Evolutionary conservation across 2,113 vertebrate genomes (phyloP).

Genomic region (Dryoscopus gambensis): DNA sequence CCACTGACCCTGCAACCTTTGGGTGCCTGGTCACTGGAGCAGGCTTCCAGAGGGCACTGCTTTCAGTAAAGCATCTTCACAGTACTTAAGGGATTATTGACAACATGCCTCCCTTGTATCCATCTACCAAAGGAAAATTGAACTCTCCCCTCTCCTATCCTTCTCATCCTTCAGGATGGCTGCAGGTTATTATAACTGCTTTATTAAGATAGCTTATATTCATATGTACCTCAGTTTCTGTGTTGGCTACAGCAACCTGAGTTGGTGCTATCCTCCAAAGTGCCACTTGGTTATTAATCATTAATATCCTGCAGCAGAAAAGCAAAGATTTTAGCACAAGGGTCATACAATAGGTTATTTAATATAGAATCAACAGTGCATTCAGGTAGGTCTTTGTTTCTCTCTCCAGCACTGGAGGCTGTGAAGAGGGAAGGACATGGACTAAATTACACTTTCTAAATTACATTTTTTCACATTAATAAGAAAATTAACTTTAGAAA

Average conservation of each 20-base stretch:
- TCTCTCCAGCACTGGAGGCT: not conserved
- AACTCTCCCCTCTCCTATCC: not conserved
- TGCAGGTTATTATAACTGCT: not conserved
- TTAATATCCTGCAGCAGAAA: not conserved
- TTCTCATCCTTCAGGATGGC: not conserved
- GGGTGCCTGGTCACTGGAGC: not conserved
- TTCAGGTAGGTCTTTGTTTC: not conserved
- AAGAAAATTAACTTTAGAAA: not conserved
- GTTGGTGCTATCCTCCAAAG: not conserved
- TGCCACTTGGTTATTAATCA: not conserved
- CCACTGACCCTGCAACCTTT: not conserved
- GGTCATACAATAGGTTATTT: not conserved
- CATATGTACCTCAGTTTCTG: accelerated
- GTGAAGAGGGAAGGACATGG: not conserved
- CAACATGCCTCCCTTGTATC: not conserved
- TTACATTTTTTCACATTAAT: not conserved
- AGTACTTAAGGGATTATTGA: not conserved
- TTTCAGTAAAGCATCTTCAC: not conserved
- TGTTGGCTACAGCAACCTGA: not conserved
- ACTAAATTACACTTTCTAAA: not conserved
- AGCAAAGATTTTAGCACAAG: not conserved
- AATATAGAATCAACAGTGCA: not conserved
- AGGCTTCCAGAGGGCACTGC: no score
- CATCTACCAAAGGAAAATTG: not conserved
- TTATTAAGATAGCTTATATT: not conserved